Conservation (phyloP, 2,888 invertebrate species). For the Epistrophe eligans region DNA sequence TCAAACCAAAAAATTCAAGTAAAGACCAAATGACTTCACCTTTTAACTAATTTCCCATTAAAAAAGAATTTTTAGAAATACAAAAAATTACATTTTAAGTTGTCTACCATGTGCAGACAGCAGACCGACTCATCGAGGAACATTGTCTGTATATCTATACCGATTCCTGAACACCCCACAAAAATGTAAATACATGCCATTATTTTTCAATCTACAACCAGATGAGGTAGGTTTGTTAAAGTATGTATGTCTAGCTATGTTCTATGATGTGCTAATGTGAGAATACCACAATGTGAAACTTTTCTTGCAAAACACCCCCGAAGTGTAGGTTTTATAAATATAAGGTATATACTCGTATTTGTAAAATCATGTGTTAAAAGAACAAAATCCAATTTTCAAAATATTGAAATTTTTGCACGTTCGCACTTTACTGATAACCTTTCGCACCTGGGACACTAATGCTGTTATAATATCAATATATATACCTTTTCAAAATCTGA, state of each 20-base stretch:
- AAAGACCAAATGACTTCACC: constrained; percentile 33
- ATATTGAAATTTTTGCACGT: constrained; percentile 76
- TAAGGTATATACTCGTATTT: neutral
- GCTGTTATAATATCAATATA: constrained; percentile 61
- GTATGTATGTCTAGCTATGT: neutral
- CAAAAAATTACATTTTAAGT: constrained; percentile 7
- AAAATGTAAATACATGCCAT: constrained; percentile 65
- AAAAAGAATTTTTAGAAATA: constrained; percentile 30
- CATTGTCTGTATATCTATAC: constrained; percentile 3
- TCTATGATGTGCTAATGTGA: constrained; percentile 4
- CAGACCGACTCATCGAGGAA: constrained; percentile 13
- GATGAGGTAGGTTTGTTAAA: neutral
- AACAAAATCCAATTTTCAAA: constrained; percentile 67
- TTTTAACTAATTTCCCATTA: constrained; percentile 61
- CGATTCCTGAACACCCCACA: constrained; percentile 28
- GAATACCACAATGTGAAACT: constrained; percentile 36
- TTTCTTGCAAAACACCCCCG: constrained; percentile 4
- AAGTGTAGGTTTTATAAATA: no score
- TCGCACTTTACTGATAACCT: constrained; percentile 75
- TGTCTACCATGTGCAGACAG: neutral
- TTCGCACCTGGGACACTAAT: constrained; percentile 73
- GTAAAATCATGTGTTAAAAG: constrained; percentile 3
- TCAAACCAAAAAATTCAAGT: constrained; percentile 37
- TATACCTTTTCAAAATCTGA: neutral
- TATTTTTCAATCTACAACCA: constrained; percentile 67